A percentile compares a stretch with the other conserved stretches of the same genome.
These are phyloP conservation scores for Pyrochroa serraticornis DNA, from an alignment of 2,888 invertebrate genomes.

Conservation along the genomic window DNA sequence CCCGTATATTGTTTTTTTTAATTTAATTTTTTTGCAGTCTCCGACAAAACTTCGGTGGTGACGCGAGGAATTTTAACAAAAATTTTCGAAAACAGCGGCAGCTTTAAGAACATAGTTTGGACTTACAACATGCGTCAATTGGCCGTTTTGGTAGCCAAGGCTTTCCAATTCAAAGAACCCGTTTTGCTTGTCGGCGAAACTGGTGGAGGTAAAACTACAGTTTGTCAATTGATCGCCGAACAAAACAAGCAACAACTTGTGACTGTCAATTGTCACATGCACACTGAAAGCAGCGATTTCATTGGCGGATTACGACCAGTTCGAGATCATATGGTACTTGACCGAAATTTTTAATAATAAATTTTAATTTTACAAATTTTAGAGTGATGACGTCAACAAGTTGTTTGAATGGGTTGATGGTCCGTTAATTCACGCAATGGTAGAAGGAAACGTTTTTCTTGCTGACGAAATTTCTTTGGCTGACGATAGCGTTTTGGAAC, in stretches of 20 bases:
- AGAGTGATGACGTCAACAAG: slow-evolving; percentile 55
- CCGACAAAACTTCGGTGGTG: slow-evolving; percentile 74
- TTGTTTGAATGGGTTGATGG: slow-evolving; percentile 99
- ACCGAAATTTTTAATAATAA: too few relatives aligned
- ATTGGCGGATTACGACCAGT: slow-evolving; percentile 94
- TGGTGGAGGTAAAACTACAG: slow-evolving; percentile 96
- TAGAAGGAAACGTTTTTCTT: slow-evolving; percentile 83
- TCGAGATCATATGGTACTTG: slow-evolving; percentile 61
- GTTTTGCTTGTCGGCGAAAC: slow-evolving; percentile 96
- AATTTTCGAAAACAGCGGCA: slow-evolving; percentile 63
- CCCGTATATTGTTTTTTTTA: too few relatives aligned
- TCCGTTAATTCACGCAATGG: slow-evolving; percentile 91
- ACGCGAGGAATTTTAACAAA: slow-evolving; percentile 73
- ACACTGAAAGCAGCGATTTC: slow-evolving; percentile 98
- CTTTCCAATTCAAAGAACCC: slow-evolving; percentile 90
- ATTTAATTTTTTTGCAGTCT: slow-evolving; percentile 57
- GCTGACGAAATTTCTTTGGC: slow-evolving; percentile 99
- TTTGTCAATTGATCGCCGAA: slow-evolving; percentile 86
- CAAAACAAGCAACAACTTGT: slow-evolving; percentile 70
- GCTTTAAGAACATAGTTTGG: slow-evolving; percentile 88
- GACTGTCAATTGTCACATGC: slow-evolving; percentile 97
- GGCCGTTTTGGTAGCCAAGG: slow-evolving; percentile 80
- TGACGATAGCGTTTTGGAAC: slow-evolving; percentile 96
- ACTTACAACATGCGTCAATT: slow-evolving; percentile 88
- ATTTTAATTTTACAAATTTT: slow-evolving; percentile 22